Evolutionary conservation across 2,797 vertebrate species (phyloP).

Genomic region (Leptoclinus maculatus): DNA sequence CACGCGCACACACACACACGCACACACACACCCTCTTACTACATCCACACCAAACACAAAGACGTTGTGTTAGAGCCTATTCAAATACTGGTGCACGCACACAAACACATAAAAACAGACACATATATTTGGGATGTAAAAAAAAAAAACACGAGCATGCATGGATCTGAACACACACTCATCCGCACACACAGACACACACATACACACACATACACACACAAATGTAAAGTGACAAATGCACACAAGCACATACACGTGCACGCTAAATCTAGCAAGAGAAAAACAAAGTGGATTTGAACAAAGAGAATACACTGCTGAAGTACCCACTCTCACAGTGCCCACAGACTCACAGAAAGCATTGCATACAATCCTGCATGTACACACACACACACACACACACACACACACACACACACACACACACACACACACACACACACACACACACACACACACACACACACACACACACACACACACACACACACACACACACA

Average conservation of each 20-base stretch:
- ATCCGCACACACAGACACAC: neutral
- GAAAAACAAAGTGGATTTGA: slow-evolving; percentile 38
- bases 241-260: neutral
- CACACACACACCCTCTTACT: slow-evolving; percentile 16
- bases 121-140: slow-evolving; percentile 22
- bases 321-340: slow-evolving; percentile 44
- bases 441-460: neutral
- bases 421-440: neutral
- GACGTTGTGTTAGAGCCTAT: slow-evolving; percentile 23
- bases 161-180: slow-evolving; percentile 33
- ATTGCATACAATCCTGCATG: neutral
- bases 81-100: slow-evolving; percentile 35
- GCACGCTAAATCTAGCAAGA: slow-evolving; percentile 37
- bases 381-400: neutral
- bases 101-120: slow-evolving; percentile 50
- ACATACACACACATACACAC: neutral
- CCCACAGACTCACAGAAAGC: slow-evolving; percentile 54
- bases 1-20: slow-evolving; percentile 15
- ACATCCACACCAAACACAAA: slow-evolving; percentile 48
- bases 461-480: neutral
- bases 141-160: slow-evolving; percentile 37
- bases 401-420: neutral
- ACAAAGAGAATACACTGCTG: slow-evolving; percentile 44
- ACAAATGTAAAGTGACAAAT: slow-evolving; percentile 46
- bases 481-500: neutral